These are phyloP conservation scores for Notolepis coatsorum DNA, from an alignment of 2,797 vertebrate genomes.

Conservation along the genomic window DNA sequence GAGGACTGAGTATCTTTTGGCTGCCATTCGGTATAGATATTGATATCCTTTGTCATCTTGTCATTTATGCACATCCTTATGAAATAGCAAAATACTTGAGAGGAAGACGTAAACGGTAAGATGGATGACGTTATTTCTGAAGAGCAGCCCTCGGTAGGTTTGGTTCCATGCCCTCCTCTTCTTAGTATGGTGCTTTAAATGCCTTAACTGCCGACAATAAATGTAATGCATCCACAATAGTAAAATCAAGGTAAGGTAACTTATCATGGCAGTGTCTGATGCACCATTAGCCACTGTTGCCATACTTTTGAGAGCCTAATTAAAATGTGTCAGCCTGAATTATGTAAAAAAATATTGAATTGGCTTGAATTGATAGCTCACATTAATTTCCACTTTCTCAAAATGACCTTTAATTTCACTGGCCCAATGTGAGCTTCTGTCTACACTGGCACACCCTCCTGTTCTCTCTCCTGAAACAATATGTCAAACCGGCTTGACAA, in stretches of 20 bases:
- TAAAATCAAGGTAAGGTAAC: constrained; percentile 53
- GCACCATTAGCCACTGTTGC: constrained; percentile 77
- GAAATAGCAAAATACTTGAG: background rate
- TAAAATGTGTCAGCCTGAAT: constrained; percentile 80
- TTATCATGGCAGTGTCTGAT: constrained; percentile 63
- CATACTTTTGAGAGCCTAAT: constrained; percentile 81
- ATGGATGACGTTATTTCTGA: constrained; percentile 14
- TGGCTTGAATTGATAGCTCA: constrained; percentile 77
- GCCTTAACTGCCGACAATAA: constrained; percentile 32
- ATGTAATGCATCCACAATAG: constrained; percentile 45
- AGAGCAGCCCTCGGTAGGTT: background rate
- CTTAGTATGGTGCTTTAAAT: constrained; percentile 24
- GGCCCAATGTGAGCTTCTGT: constrained; percentile 57
- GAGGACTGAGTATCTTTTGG: no score
- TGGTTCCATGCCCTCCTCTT: constrained; percentile 3
- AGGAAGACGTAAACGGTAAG: background rate
- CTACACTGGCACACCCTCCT: constrained; percentile 42
- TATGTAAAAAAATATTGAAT: constrained; percentile 74
- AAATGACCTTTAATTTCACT: constrained; percentile 77
- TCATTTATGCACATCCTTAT: background rate
- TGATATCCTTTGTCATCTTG: background rate
- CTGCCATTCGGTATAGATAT: constrained; percentile 11
- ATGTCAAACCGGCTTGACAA: constrained; percentile 66
- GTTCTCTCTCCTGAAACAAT: constrained; percentile 54
- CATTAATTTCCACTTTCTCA: constrained; percentile 80